Base-by-base conservation (phyloP, 2,888 invertebrate genomes). In the Autographa gamma region DNA sequence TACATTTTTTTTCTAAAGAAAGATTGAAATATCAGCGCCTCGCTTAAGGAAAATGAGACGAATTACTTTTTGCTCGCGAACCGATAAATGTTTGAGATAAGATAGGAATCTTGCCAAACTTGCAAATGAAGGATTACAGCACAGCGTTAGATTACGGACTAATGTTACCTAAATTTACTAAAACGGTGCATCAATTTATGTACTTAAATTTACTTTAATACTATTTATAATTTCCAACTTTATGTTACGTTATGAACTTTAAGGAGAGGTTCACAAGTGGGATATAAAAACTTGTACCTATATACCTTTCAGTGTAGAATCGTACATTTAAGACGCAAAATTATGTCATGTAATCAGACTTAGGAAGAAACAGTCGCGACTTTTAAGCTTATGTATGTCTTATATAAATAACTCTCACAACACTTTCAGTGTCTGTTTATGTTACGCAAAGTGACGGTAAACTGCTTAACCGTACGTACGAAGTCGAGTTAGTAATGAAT, bases 31-130 rank as follows among this genome's bases (percentile, higher is more conserved):
- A 25, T 25, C 11, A 54, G 19, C 9, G 54, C 25, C 11, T 56
- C 54, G 54, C 18, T 56, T 48, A 19, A 56, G 13, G 19, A 56
- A 56, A 25, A 56, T 25, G 54, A 56, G 25, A 56, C 54, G 25
- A 56, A 56, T 56, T 25, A 25, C 19, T 56, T 56, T 54, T 56
- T 56, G 54, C 54, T 56, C 13, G 54, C 19, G 54, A 56, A 13
- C 14, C 13, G 19, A 56, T 19, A 56, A 56, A 56, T 25, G 54
- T 25, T 18, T 3, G 2, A 56, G 54, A 56, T 56, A 25, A 56
- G 54, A 56, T 56, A 25, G 54, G 19, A 56, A 56, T 56, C 54
- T 13, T 56, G 19, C 54, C 19, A 56, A 19, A 56, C 19, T 56
- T 56, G 19, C 54, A 19, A 56, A 56, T 56, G 19, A 56, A 56